Conservation (phyloP, 2,797 vertebrate species). For the Coilia nasus region DNA sequence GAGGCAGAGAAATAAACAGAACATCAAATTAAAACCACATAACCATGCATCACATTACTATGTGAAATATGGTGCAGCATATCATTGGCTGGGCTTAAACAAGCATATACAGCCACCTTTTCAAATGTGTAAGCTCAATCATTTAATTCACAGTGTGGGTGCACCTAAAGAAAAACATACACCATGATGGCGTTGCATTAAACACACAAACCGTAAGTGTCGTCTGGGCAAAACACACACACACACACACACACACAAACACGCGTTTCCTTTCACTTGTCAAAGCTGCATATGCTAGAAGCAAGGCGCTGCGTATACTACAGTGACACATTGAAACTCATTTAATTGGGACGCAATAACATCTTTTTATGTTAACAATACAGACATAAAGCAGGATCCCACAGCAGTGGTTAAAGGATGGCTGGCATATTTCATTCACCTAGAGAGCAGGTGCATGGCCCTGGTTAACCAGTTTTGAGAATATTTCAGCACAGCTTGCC, state of each 20-base stretch:
- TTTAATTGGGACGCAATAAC: not conserved
- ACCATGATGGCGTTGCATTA: slow-evolving; percentile 22
- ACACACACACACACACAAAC: not conserved
- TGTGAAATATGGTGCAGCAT: slow-evolving; percentile 18
- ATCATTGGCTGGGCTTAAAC: slow-evolving; percentile 14
- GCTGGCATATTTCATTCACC: slow-evolving; percentile 54
- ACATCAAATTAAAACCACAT: slow-evolving; percentile 61
- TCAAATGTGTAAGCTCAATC: slow-evolving; percentile 8
- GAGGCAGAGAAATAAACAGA: slow-evolving; percentile 25
- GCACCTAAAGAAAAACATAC: slow-evolving; percentile 6
- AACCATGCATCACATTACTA: slow-evolving; percentile 20
- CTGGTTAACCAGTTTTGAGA: slow-evolving; percentile 61
- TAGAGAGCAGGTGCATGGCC: slow-evolving; percentile 57
- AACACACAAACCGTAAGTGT: slow-evolving; percentile 52
- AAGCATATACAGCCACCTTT: slow-evolving; percentile 11
- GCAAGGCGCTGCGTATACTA: not conserved
- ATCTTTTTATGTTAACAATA: not conserved
- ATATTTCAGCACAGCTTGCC: slow-evolving; percentile 80
- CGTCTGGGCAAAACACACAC: not conserved
- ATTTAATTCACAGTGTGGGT: not conserved
- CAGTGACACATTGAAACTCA: not conserved
- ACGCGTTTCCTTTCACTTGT: not conserved
- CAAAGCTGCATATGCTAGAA: not conserved
- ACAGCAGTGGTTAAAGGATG: slow-evolving; percentile 52
- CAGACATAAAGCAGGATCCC: slow-evolving; percentile 38